A percentile compares a stretch with the other conserved stretches of the same genome.
phyloP scores from a whole-genome alignment of 1,140 invertebrate genomes.

The Tetramorium parvispinum region DNA sequence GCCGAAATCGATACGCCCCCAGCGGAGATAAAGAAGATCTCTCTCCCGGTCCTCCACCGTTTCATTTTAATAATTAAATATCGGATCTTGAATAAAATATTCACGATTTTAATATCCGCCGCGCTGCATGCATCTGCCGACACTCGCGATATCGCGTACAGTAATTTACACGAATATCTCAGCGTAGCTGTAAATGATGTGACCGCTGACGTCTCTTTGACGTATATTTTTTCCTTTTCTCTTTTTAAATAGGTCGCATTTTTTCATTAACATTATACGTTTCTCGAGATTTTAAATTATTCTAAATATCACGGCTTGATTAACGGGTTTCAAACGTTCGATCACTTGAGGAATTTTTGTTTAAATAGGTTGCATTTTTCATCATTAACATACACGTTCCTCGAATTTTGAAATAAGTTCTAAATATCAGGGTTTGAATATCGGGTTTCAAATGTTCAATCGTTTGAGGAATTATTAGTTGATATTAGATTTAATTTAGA shows the following conservation, averaged over 20 bases:
- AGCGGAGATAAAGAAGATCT: not conserved
- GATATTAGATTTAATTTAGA: not conserved
- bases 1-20: conserved; percentile 3
- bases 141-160: not conserved
- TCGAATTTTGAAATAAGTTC: not conserved
- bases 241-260: not conserved
- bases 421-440: not conserved
- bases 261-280: not conserved
- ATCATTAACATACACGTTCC: not conserved
- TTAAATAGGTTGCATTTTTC: not conserved
- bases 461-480: not conserved
- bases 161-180: conserved; percentile 34
- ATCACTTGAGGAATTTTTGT: not conserved
- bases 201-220: not conserved
- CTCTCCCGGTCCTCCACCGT: not conserved
- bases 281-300: not conserved
- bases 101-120: conserved; percentile 31
- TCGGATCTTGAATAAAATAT: conserved; percentile 14
- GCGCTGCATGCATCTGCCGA: not conserved
- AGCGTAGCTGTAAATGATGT: not conserved
- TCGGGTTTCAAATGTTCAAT: not conserved
- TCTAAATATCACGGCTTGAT: not conserved
- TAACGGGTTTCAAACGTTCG: not conserved
- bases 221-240: not conserved
- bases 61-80: conserved; percentile 53